Evolutionary conservation across 1,140 invertebrate species (phyloP).

Genomic region (Pogonomyrmex barbatus): DNA sequence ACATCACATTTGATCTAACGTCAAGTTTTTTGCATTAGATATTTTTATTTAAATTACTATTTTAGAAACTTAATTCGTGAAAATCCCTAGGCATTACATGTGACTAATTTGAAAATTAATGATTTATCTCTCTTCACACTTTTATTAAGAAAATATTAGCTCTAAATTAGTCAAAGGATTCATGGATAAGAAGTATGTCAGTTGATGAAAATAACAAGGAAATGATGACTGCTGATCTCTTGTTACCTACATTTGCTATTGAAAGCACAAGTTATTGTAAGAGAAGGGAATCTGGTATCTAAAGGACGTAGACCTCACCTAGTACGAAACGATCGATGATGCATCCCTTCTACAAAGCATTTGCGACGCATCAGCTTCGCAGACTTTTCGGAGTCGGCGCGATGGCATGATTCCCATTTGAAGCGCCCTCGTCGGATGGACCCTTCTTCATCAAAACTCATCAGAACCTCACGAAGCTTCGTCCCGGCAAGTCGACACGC

Average conservation of each 20-base stretch:
- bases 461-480: conserved; percentile 74
- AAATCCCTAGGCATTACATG: background rate
- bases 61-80: background rate
- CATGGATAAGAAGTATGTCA: background rate
- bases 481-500: background rate
- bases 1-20: too few relatives aligned
- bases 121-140: background rate
- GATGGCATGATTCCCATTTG: conserved; percentile 71
- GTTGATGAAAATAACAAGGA: conserved; percentile 13
- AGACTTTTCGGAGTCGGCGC: conserved; percentile 80
- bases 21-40: too few relatives aligned
- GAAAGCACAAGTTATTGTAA: conserved; percentile 42
- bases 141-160: background rate
- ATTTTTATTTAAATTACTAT: background rate
- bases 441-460: conserved; percentile 64
- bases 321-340: conserved; percentile 74
- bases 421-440: conserved; percentile 76
- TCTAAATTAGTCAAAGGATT: conserved; percentile 33
- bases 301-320: conserved; percentile 70
- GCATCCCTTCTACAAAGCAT: conserved; percentile 60
- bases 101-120: background rate
- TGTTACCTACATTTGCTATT: conserved; percentile 32
- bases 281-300: conserved; percentile 14
- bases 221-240: background rate
- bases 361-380: conserved; percentile 65